Base-by-base conservation (phyloP, 2,113 vertebrate genomes). In the Amblyopsis rosae region DNA sequence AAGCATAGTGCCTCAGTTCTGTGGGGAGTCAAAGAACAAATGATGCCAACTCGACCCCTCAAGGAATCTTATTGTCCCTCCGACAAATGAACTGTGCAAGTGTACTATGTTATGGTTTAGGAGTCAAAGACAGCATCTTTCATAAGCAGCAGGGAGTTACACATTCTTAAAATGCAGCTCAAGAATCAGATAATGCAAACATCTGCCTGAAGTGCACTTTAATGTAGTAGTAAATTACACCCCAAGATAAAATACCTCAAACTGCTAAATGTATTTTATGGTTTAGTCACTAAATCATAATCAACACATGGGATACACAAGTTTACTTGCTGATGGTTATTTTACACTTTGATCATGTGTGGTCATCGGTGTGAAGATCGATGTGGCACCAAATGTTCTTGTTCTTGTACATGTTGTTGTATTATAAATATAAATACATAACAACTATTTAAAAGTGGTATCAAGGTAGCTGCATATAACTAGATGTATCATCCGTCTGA, bases 21-120 rank as follows among this genome's bases (percentile, higher is more conserved):
- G 67, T 57, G 59, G 62, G 46, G 61, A 65, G 53, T 68, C 61
- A 71, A 67, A 77, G 72, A 61, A 67, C 63, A 48, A 80, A 82
- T 66, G 9, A 82, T 76, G 77, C 65, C 61, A 46, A 75, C 63
- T 59, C 76, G 76, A 80, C 72, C 85, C 86, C 82, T 83, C 19
- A 0, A 84, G 83, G 81, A 67, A 75, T 80, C 72, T 74, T 59
- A 75, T 78, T 80, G 79, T 86, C 72, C 60, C 45, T 45, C 75
- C 59, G 72, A 84, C 66, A 75, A 83, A 83, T 69, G 75, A 63
- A 65, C 64, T 62, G 59, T 69, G 65, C 55, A 12, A 77, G 74
- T 82, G 77, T 77, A 84, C 66, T 62, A 41, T 58, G 69, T 70
- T 69, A 56, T 67, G 62, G 85, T 87, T 80, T 68, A 74, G 65